Evolutionary conservation across 2,888 invertebrate species (phyloP).

Genomic region (Syrphus vitripennis): DNA sequence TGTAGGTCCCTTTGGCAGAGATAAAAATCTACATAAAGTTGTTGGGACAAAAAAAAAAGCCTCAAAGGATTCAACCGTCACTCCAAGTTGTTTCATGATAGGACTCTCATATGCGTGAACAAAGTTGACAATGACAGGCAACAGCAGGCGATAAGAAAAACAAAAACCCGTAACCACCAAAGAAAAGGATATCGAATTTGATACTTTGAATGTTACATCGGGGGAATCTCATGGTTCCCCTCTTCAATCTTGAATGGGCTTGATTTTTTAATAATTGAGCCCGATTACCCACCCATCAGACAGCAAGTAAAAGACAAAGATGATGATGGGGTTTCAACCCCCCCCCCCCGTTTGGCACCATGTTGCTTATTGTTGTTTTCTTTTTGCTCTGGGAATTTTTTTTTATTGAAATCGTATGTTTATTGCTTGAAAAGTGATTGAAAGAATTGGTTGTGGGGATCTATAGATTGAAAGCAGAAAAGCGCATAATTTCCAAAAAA

Average conservation of each 20-base stretch:
- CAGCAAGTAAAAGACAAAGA: background rate
- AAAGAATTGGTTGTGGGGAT: background rate
- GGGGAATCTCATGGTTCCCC: background rate
- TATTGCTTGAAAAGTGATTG: constrained; percentile 41
- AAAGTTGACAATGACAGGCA: constrained; percentile 15
- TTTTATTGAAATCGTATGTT: constrained; percentile 62
- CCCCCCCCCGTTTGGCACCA: constrained; percentile 37
- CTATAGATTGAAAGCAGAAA: background rate
- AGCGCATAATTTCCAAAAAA: background rate
- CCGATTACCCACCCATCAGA: constrained; percentile 1
- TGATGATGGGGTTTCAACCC: constrained; percentile 35
- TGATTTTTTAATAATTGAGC: constrained; percentile 48
- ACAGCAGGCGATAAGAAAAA: constrained; percentile 45
- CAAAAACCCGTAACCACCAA: background rate
- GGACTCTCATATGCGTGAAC: constrained; percentile 10
- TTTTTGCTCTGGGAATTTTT: background rate
- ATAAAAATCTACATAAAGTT: constrained; percentile 14
- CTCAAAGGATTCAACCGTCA: constrained; percentile 59
- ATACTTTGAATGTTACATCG: background rate
- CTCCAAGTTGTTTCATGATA: constrained; percentile 17
- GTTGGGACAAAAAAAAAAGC: constrained; percentile 1
- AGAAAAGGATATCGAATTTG: constrained; percentile 59
- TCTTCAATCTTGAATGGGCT: background rate
- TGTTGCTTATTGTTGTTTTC: constrained; percentile 46
- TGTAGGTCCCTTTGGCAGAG: background rate